phyloP scores from a whole-genome alignment of 2,888 invertebrate species.

The Drosophila putrida region DNA sequence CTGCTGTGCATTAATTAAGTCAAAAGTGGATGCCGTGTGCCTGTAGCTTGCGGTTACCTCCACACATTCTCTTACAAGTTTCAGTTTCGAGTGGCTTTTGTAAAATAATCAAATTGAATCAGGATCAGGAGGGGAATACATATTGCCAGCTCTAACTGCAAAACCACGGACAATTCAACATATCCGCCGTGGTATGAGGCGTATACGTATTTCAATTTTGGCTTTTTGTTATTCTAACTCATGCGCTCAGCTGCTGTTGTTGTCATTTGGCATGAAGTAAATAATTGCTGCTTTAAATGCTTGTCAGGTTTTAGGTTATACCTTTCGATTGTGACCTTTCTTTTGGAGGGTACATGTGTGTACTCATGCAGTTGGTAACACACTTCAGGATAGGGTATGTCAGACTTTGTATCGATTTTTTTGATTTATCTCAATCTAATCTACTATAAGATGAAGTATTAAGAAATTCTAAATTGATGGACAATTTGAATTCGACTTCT shows the following conservation, averaged over 20 bases:
- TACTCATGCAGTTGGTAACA: not conserved
- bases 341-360: not conserved
- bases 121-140: slow-evolving; percentile 1
- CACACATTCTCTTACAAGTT: slow-evolving; percentile 25
- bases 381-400: not conserved
- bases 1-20: slow-evolving; percentile 63
- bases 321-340: slow-evolving; percentile 24
- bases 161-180: slow-evolving; percentile 18
- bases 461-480: not conserved
- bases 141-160: slow-evolving; percentile 17
- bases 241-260: slow-evolving; percentile 53
- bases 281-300: slow-evolving; percentile 84
- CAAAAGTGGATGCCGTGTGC: slow-evolving; percentile 28
- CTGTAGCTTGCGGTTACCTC: slow-evolving; percentile 23
- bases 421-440: too few species aligned
- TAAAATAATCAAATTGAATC: slow-evolving; percentile 77
- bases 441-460: too few species aligned
- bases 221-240: slow-evolving; percentile 42
- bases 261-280: slow-evolving; percentile 79
- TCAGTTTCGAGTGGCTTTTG: slow-evolving; percentile 35
- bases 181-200: not conserved
- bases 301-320: slow-evolving; percentile 73
- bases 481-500: not conserved
- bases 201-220: slow-evolving; percentile 7
- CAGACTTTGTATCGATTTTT: too few species aligned